Evolutionary conservation across 2,888 invertebrate species (phyloP).

Genomic region (Heliconius cydno): DNA sequence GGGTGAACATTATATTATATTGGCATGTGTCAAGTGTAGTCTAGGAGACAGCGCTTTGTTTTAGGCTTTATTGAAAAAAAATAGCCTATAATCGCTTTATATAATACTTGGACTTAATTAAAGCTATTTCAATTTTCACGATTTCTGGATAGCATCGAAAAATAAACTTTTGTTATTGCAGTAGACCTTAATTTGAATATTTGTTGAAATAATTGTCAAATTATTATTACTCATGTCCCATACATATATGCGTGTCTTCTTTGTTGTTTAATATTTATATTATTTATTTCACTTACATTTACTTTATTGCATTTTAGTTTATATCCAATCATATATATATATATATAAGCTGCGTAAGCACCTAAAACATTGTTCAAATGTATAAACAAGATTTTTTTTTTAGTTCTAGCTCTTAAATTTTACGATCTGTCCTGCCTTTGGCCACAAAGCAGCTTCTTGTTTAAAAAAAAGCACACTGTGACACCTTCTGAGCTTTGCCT

Average conservation of each 20-base stretch:
- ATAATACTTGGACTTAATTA: neutral
- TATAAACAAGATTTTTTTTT: neutral
- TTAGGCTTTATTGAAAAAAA: neutral
- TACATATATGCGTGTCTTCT: too few relatives aligned
- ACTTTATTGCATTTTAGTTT: too few relatives aligned
- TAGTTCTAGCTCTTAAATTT: conserved; percentile 23
- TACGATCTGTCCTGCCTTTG: conserved; percentile 25
- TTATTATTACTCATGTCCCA: too few relatives aligned
- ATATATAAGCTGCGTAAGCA: neutral
- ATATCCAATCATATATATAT: neutral
- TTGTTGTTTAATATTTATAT: too few relatives aligned
- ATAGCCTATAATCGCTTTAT: neutral
- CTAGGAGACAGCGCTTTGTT: conserved; percentile 11
- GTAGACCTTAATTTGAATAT: neutral
- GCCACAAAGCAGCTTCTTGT: conserved; percentile 45
- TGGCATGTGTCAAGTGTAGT: conserved; percentile 32
- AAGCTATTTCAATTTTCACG: neutral
- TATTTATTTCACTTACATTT: too few relatives aligned
- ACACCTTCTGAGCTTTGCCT: conserved; percentile 48
- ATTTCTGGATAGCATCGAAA: neutral
- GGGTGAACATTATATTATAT: conserved; percentile 51
- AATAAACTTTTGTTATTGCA: neutral
- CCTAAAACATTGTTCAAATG: neutral
- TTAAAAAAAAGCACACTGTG: conserved; percentile 42
- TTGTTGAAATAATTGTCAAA: too few relatives aligned